These are phyloP conservation scores for Caenorhabditis briggsae DNA, from an alignment of 1,140 invertebrate genomes.

Conservation along the genomic window DNA sequence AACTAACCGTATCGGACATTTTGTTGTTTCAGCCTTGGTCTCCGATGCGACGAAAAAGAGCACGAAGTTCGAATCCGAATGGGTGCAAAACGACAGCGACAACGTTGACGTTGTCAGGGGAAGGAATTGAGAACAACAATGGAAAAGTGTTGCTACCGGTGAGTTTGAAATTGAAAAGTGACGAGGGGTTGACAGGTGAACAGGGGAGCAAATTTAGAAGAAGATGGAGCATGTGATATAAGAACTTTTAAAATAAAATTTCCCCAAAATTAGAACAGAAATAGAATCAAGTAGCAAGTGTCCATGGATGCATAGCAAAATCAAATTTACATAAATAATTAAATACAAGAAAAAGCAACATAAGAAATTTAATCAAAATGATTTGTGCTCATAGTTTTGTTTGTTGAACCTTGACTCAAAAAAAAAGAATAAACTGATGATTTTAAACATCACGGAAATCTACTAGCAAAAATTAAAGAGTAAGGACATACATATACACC, in stretches of 20 bases:
- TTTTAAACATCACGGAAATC: too few relatives aligned
- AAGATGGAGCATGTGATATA: not conserved
- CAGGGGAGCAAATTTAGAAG: slow-evolving; percentile 5
- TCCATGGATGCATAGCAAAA: not conserved
- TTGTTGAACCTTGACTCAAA: too few relatives aligned
- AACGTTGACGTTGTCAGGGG: not conserved
- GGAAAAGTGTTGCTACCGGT: slow-evolving; percentile 25
- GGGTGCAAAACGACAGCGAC: slow-evolving; percentile 1
- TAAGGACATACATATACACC: too few relatives aligned
- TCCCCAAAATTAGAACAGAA: not conserved
- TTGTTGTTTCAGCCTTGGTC: slow-evolving; percentile 36
- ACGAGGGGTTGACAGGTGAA: slow-evolving; percentile 13
- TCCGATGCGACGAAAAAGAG: slow-evolving; percentile 46
- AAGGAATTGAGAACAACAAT: slow-evolving; percentile 22
- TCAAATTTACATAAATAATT: not conserved
- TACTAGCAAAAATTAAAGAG: too few relatives aligned
- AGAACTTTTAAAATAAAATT: slow-evolving; percentile 23
- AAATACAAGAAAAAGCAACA: not conserved
- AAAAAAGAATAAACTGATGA: too few relatives aligned
- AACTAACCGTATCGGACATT: slow-evolving; percentile 16
- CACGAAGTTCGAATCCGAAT: slow-evolving; percentile 51
- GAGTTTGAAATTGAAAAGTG: slow-evolving; percentile 22
- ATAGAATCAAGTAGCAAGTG: not conserved
- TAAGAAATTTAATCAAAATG: too few relatives aligned
- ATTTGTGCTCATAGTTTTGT: too few relatives aligned